Conservation (phyloP, 2,888 invertebrate species). For the Lepas anatifera region DNA sequence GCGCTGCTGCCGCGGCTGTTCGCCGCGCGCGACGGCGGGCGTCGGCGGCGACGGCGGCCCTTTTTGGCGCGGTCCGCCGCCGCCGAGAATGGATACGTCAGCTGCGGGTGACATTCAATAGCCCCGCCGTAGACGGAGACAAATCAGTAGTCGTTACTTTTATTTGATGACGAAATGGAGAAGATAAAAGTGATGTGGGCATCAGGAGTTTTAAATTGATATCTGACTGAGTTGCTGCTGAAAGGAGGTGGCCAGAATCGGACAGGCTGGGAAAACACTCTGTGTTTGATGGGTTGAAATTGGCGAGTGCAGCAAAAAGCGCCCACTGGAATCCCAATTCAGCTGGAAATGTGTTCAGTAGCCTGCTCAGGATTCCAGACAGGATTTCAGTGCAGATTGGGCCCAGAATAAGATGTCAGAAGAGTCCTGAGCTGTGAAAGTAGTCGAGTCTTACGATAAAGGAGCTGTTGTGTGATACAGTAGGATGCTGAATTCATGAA, state of each 20-base stretch:
- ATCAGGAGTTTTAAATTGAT: constrained; percentile 8
- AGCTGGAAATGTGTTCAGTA: neutral
- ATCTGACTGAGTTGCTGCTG: constrained; percentile 3
- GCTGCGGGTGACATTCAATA: constrained; percentile 9
- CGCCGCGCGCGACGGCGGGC: constrained; percentile 15
- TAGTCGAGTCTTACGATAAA: too few species aligned
- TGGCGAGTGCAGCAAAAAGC: neutral
- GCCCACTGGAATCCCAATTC: neutral
- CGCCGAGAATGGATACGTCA: constrained; percentile 2
- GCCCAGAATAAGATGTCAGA: too few species aligned
- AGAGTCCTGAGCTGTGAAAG: too few species aligned
- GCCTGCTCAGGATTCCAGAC: too few species aligned
- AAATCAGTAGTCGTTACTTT: constrained; percentile 10
- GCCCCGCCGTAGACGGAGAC: constrained; percentile 1
- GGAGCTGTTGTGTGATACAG: too few species aligned
- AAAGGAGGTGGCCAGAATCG: neutral
- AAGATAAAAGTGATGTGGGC: constrained; percentile 11
- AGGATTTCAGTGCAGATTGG: too few species aligned
- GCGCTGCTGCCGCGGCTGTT: constrained; percentile 19
- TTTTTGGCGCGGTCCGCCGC: constrained; percentile 1
- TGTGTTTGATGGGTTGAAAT: neutral
- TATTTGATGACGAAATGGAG: constrained; percentile 12
- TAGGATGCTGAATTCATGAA: too few species aligned
- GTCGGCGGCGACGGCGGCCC: constrained; percentile 13
- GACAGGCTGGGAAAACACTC: neutral